Conservation (phyloP, 2,113 vertebrate species). For the Phasianus colchicus region DNA sequence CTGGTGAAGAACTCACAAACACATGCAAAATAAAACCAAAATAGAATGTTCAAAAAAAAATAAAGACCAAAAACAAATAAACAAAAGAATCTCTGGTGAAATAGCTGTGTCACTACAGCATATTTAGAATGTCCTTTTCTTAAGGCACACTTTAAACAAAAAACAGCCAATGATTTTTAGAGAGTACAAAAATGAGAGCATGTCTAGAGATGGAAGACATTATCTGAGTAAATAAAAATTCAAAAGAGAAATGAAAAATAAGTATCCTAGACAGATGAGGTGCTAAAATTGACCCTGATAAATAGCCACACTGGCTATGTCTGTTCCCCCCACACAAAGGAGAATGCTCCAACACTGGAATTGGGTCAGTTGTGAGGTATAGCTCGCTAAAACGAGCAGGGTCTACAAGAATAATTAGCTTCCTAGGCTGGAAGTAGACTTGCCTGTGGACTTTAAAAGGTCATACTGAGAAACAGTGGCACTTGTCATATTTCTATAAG, state of each 20-base stretch:
- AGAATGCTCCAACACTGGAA: background rate
- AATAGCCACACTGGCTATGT: background rate
- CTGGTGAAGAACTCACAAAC: background rate
- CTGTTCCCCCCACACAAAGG: background rate
- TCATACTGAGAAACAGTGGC: background rate
- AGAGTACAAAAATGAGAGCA: background rate
- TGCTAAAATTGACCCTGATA: background rate
- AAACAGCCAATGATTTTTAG: background rate
- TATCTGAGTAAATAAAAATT: background rate
- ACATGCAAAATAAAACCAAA: fast-evolving
- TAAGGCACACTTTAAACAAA: background rate
- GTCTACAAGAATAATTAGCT: background rate
- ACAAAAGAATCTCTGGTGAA: too few relatives aligned
- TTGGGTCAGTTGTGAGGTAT: too few relatives aligned
- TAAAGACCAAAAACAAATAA: background rate
- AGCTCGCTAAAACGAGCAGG: background rate
- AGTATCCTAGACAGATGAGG: background rate
- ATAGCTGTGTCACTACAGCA: background rate
- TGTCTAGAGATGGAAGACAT: background rate
- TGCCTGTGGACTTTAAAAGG: background rate
- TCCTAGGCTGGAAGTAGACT: background rate
- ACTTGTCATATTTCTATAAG: background rate
- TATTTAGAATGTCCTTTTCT: background rate
- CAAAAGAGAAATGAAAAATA: fast-evolving
- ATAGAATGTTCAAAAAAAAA: background rate